Percentiles rank a stretch among this genome's conserved stretches.
Evolutionary conservation across 37 sponge, comb jelly and placozoan species (phyloP).

Genomic region (Theonella swinhoei): DNA sequence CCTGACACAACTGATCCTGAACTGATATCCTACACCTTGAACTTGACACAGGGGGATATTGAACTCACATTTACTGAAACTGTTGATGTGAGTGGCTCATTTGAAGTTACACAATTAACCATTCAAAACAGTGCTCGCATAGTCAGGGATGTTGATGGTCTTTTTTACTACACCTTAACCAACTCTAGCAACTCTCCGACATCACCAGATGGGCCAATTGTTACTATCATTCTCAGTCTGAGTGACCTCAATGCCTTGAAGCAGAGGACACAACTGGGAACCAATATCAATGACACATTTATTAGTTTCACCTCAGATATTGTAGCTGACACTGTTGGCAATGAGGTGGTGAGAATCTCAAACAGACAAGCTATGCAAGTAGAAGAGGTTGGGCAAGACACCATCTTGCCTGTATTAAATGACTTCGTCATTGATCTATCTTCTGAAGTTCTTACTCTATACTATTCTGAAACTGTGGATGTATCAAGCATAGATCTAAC

Average conservation of each 20-base stretch:
- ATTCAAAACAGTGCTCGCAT: constrained; percentile 50
- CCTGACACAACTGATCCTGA: constrained; percentile 75
- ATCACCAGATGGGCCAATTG: constrained; percentile 48
- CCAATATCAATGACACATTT: constrained; percentile 40
- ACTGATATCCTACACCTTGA: constrained; percentile 47
- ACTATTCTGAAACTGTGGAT: constrained; percentile 84
- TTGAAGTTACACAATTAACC: constrained; percentile 35
- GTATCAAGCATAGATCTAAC: constrained; percentile 62
- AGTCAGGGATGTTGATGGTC: not conserved
- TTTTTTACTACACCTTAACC: constrained; percentile 58
- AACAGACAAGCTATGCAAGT: constrained; percentile 26
- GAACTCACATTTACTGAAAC: constrained; percentile 77
- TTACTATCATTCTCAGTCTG: constrained; percentile 47
- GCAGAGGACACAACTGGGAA: constrained; percentile 57
- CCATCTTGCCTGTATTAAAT: constrained; percentile 53
- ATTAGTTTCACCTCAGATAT: constrained; percentile 40
- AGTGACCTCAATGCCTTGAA: constrained; percentile 86
- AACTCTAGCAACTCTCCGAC: constrained; percentile 17
- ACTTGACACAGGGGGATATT: constrained; percentile 57
- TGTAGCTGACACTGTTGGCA: constrained; percentile 65
- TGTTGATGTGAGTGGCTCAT: constrained; percentile 59
- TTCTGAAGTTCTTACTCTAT: constrained; percentile 57
- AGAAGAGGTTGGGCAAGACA: constrained; percentile 37
- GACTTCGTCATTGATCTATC: constrained; percentile 68
- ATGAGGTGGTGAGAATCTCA: constrained; percentile 36